Conservation (phyloP, 2,888 invertebrate genomes). For the Halictus quadricinctus region DNA sequence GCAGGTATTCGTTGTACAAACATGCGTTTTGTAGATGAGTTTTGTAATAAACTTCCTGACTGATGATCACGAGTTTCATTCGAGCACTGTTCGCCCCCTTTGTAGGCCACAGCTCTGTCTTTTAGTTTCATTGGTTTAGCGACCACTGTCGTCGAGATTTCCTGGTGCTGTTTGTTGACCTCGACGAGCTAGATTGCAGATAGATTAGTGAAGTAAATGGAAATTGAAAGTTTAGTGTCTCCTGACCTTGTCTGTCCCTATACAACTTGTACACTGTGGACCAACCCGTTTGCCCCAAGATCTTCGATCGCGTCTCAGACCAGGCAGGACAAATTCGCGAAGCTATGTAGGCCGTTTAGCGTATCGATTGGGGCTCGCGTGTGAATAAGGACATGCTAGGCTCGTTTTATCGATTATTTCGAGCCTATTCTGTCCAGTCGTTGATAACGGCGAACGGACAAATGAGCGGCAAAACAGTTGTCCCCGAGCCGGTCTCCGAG, state of each 20-base stretch:
- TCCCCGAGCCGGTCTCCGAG: conserved; percentile 30
- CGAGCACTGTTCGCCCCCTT: background rate
- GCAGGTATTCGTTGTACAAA: conserved; percentile 15
- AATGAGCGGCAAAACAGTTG: conserved; percentile 52
- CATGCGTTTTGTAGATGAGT: conserved; percentile 25
- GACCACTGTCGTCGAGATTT: no score
- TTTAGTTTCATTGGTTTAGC: no score
- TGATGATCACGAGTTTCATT: background rate
- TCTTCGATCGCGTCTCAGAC: background rate
- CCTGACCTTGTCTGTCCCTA: background rate
- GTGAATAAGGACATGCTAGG: conserved; percentile 70
- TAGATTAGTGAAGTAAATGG: no score
- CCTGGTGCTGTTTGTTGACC: no score
- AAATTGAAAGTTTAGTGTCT: no score
- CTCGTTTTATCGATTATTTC: conserved; percentile 75
- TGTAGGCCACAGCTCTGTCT: no score
- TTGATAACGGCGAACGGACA: conserved; percentile 59
- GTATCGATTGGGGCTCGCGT: conserved; percentile 69
- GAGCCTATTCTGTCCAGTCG: conserved; percentile 55
- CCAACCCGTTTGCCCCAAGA: background rate
- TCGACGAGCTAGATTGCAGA: no score
- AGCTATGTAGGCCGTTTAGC: conserved; percentile 40
- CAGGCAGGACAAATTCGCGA: background rate
- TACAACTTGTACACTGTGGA: background rate
- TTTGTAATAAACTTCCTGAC: conserved; percentile 21